Base-by-base conservation (phyloP, 2,888 invertebrate genomes). In the Latrodectus elegans region DNA sequence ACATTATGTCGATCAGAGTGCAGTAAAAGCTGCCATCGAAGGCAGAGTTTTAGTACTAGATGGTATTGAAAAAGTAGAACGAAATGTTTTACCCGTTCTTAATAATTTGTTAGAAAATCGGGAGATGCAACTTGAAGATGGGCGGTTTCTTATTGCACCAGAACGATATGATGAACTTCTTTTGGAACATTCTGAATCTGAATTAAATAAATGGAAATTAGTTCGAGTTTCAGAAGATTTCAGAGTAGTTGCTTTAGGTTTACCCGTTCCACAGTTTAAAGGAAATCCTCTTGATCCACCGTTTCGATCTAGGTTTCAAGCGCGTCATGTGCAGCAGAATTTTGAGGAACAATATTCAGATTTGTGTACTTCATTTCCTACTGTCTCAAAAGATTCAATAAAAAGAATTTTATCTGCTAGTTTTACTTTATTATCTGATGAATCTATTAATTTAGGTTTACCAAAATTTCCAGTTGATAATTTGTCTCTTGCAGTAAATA, bases 41-140 rank as follows among this genome's bases (percentile, higher is more conserved):
- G 99, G 99, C 0, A 94, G 98, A 73, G 94, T 98, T 14, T 93
- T 99, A 17, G 94, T 99, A 4, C 93, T 99, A 84, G 99, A 99
- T 92, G 99, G 99, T 1, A 97, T 99, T 83, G 99, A 99, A 93
- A 98, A 99, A 92, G 98, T 98, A 0, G 99, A 99, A 92, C 94
- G 99, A 75, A 99, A 99, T 93, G 99, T 99, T 68, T 93, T 99
- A 88, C 99, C 99, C 60, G 96, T 99, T 74, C 93, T 99, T 67
- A 99, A 99, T 92, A 99, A 99, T 93, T 94, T 99, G 81, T 93
- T 99, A 79, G 99, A 99, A 93, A 99, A 99, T 92, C 94, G 99
- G 84, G 99, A 99, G 93, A 99, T 99, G 98, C 97, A 99, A 92
- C 93, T 99, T 88, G 99, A 99, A 93, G 99, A 99, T 93, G 99